Evolutionary conservation across 2,888 invertebrate genomes (phyloP).

Genomic region (Lissonota sp.): DNA sequence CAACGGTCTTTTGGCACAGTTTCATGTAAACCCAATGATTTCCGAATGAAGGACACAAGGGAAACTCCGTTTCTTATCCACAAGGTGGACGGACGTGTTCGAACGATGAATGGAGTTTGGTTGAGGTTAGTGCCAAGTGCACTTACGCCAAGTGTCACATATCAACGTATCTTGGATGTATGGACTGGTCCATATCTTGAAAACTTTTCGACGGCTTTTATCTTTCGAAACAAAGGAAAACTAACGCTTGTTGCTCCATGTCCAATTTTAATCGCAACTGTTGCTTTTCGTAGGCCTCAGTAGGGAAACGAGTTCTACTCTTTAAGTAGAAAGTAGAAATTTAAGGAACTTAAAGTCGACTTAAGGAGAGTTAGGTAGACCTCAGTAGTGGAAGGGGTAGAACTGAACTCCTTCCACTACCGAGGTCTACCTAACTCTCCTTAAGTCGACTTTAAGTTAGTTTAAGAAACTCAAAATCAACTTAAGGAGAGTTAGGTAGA

Average conservation of each 20-base stretch:
- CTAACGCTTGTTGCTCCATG: constrained; percentile 67
- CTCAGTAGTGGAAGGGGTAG: too few relatives aligned
- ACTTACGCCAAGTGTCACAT: constrained; percentile 67
- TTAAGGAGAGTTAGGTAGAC: too few relatives aligned
- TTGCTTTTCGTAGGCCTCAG: constrained; percentile 54
- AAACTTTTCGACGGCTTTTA: constrained; percentile 69
- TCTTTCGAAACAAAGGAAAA: constrained; percentile 72
- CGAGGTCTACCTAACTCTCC: too few relatives aligned
- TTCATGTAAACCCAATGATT: constrained; percentile 38
- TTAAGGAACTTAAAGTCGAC: too few relatives aligned
- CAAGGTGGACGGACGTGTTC: constrained; percentile 61
- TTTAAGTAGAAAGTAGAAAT: too few relatives aligned
- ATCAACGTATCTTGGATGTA: constrained; percentile 12
- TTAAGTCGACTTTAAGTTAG: too few relatives aligned
- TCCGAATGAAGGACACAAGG: constrained; percentile 44
- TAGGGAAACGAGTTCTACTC: not conserved
- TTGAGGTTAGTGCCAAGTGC: constrained; percentile 76
- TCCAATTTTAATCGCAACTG: constrained; percentile 38
- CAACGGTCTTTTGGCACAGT: constrained; percentile 37
- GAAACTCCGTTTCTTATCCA: constrained; percentile 32
- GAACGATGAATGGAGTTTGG: constrained; percentile 65
- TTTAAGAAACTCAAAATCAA: too few relatives aligned
- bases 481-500: too few relatives aligned
- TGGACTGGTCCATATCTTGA: constrained; percentile 23
- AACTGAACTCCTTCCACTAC: too few relatives aligned